These are phyloP conservation scores for Athalia circularis DNA, from an alignment of 2,888 invertebrate genomes.

Conservation along the genomic window DNA sequence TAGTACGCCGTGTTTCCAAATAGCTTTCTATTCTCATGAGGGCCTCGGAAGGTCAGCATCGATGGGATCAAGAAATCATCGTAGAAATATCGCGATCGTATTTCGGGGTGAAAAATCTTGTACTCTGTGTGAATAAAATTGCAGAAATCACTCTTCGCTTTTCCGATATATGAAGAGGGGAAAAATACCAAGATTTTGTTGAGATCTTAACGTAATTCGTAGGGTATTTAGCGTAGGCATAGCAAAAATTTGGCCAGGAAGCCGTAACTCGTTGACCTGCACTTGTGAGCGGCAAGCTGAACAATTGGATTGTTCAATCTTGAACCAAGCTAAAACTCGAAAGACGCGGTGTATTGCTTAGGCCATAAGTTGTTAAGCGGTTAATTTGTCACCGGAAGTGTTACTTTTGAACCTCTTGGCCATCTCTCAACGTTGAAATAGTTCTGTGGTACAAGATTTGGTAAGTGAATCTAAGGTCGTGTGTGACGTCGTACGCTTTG, in stretches of 20 bases:
- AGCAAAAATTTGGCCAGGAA: background rate
- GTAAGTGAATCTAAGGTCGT: slow-evolving; percentile 40
- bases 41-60: too few relatives aligned
- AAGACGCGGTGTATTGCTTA: slow-evolving; percentile 31
- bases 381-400: slow-evolving; percentile 36
- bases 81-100: too few relatives aligned
- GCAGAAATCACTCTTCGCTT: too few relatives aligned
- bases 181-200: too few relatives aligned
- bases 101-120: too few relatives aligned
- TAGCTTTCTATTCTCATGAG: too few relatives aligned
- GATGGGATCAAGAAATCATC: too few relatives aligned
- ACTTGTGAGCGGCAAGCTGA: too few relatives aligned
- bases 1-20: too few relatives aligned
- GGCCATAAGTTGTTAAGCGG: slow-evolving; percentile 38
- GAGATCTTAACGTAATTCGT: background rate
- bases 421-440: slow-evolving; percentile 38
- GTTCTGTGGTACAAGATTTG: slow-evolving; percentile 25
- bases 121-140: too few relatives aligned
- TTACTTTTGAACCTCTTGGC: slow-evolving; percentile 42
- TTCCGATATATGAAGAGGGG: too few relatives aligned
- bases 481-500: background rate
- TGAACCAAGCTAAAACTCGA: slow-evolving; percentile 1
- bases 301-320: too few relatives aligned
- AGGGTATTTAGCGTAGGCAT: background rate
- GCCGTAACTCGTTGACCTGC: background rate